A percentile compares a stretch with the other conserved stretches of the same genome.
These are phyloP conservation scores for Sebastiscus albofasciatus DNA, from an alignment of 2,797 vertebrate genomes.

Conservation along the genomic window DNA sequence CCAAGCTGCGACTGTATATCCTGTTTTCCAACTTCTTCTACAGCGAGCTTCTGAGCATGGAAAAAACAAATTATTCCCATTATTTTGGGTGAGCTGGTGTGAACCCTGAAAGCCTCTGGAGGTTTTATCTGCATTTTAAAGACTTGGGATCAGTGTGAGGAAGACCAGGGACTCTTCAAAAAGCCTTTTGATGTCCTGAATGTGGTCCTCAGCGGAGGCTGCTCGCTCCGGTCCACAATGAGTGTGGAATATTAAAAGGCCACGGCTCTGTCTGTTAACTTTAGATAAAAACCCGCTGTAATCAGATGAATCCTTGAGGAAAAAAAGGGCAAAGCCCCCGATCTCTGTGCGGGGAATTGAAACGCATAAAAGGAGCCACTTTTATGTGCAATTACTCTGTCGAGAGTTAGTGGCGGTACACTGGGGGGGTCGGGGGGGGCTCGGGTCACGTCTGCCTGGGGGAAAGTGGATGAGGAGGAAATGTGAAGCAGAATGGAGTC, in stretches of 20 bases:
- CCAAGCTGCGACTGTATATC: neutral
- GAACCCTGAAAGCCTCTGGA: slow-evolving; percentile 18
- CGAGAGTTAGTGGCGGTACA: neutral
- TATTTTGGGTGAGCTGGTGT: slow-evolving; percentile 3
- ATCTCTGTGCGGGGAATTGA: neutral
- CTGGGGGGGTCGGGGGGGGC: neutral
- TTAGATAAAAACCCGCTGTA: slow-evolving; percentile 24
- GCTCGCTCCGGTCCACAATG: slow-evolving; percentile 26
- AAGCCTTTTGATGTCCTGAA: slow-evolving; percentile 24
- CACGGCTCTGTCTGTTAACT: slow-evolving; percentile 35
- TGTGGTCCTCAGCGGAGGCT: slow-evolving; percentile 1
- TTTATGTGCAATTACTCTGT: slow-evolving; percentile 41
- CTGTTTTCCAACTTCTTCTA: neutral
- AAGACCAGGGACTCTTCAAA: slow-evolving; percentile 27
- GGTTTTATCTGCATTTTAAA: slow-evolving; percentile 38
- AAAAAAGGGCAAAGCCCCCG: slow-evolving; percentile 10
- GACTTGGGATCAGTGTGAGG: slow-evolving; percentile 16
- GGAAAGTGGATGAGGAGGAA: slow-evolving; percentile 9
- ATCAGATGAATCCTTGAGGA: slow-evolving; percentile 46
- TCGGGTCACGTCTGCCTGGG: slow-evolving; percentile 8
- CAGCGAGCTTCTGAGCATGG: neutral
- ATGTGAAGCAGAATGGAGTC: slow-evolving; percentile 19
- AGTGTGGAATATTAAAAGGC: slow-evolving; percentile 49
- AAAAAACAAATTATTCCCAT: neutral
- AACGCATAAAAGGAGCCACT: slow-evolving; percentile 31